Evolutionary conservation across 2,113 vertebrate genomes (phyloP), one percentile per base, ranked within the genome.

Genomic region (Cygnus buccinator): DNA sequence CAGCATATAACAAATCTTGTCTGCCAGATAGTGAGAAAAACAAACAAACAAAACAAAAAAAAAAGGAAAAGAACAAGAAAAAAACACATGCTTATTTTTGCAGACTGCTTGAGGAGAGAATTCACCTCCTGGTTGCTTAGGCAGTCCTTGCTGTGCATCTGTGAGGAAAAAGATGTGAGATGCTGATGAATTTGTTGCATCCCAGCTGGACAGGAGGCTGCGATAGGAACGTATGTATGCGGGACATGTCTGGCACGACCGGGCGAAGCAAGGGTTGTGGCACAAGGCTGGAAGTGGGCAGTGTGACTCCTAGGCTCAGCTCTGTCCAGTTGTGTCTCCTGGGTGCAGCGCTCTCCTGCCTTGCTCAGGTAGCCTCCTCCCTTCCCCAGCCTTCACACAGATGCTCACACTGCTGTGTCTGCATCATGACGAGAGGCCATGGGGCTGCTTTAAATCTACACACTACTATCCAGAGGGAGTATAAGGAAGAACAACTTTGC

Each of bases 381-480:
- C 29, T 72, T 37, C 35, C 8, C 0, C 54, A 48, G 2, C 26
- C 22, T 57, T 58, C 2, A 3, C 12, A 4, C 10, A 7, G 23
- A 15, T 17, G 19, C 37, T 11, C 61, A 7, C 16, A 3, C n/a
- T 68, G 77, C 5, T 28, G 70, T 10, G 37, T 9, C 37, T 74
- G 50, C 10, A 22, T 39, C 25, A 17, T 1, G 16, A 35, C 0
- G 28, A 89, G 3, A 62, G 23, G 31, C 54, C 0, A 0, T 10
- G 74, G 11, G 26, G 41, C 23, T 71, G 50, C 28, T 66, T 54
- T 29, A 75, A 84, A 67, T 44, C 14, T 63, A 9, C 35, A 52
- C 61, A 54, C 6, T 16, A 39, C 41, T 4, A 43, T 28, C 43
- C 10, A 23, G 65, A 67, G 19, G 12, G 8, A 50, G 14, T 5